Base-by-base conservation (phyloP, 2,888 invertebrate species). In the Xylota segnis region DNA sequence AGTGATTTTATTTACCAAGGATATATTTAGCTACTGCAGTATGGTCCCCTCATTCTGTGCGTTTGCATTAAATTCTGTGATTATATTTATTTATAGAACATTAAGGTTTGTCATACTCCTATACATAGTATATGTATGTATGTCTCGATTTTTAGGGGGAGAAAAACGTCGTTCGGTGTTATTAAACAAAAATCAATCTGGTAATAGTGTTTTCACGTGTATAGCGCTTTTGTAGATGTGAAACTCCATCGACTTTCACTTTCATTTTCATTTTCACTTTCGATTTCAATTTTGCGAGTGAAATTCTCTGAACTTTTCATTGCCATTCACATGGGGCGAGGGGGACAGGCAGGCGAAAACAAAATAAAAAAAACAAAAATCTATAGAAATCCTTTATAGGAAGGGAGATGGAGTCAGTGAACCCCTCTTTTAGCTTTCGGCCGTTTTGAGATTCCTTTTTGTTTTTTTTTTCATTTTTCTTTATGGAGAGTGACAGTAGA, bases 11-110 rank as follows among this genome's bases (percentile, higher is more conserved):
- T 77, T 74, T 43, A 18, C 47, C 58, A 66, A 63, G 56, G 47
- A 58, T 74, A 83, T 83, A 79, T 83, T 78, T 83, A 83, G 83
- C 32, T 45, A 56, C 66, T 74, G 66, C 61, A 72, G 32, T 72
- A 59, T 32, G 32, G 32, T 29, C 32, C 16, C 65, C 18, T 12
- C 12, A 16, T 6, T 34, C 32, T 10, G 63, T 71, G 32, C 16
- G 78, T 71, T 56, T 78, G 37, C 40, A 77, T 71, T 59, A 56
- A 23, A 56, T 56, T 70, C 43, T 50, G 45, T 5, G 59, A 59
- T 59, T 68, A 32, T 40, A 71, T 59, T 63, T 79, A 79, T 84
- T 84, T 84, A 65, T 79, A 79, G 75, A n/a, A 63, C 12, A 34
- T 50, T 45, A 9, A 71, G 75, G 56, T 54, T 47, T 50, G 72